Conservation (phyloP, 2,888 invertebrate genomes). For the Lasioglossum marginatum region DNA sequence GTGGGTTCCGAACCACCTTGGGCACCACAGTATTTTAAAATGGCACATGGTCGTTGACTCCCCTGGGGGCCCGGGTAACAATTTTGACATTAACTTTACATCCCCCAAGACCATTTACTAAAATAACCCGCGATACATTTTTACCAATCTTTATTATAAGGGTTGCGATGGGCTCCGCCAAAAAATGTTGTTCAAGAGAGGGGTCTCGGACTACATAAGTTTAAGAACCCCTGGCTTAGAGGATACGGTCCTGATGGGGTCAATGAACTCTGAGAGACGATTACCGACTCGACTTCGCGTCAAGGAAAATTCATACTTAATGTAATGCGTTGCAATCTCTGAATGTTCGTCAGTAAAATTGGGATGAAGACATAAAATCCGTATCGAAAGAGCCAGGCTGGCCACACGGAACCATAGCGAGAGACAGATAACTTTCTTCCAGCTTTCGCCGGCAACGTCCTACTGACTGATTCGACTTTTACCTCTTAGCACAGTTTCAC, state of each 20-base stretch:
- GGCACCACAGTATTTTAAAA: no score
- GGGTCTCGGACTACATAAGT: no score
- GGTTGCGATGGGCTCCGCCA: no score
- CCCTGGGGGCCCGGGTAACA: no score
- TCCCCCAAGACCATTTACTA: no score
- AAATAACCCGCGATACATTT: no score
- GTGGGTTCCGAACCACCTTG: no score
- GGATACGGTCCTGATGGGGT: not conserved
- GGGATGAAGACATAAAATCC: not conserved
- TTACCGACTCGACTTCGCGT: not conserved
- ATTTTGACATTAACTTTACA: no score
- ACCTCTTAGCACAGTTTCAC: constrained; percentile 84
- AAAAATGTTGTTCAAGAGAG: no score
- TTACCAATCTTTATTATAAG: no score
- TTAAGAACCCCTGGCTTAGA: no score
- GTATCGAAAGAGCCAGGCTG: constrained; percentile 24
- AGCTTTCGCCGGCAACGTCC: constrained; percentile 82
- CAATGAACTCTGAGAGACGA: not conserved
- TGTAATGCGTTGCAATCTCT: not conserved
- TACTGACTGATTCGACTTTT: constrained; percentile 83
- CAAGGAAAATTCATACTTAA: not conserved
- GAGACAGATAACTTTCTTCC: constrained; percentile 79
- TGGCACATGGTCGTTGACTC: no score
- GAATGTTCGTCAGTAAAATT: constrained; percentile 21
- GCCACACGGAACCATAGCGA: constrained; percentile 58